These are phyloP conservation scores for Gymnobelideus leadbeateri DNA, from an alignment of 2,113 vertebrate species.

Conservation along the genomic window DNA sequence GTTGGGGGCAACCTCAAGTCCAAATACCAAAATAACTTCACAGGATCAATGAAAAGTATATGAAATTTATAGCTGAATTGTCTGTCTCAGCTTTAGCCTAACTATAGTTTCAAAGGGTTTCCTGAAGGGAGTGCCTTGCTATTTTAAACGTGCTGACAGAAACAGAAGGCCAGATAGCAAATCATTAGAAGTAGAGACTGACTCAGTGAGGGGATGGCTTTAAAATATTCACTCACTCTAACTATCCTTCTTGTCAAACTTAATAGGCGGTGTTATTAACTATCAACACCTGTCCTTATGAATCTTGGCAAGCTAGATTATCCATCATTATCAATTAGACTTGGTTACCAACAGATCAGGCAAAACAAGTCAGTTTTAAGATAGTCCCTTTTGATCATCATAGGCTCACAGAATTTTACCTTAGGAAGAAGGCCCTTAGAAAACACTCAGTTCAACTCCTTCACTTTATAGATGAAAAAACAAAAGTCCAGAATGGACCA, in stretches of 20 bases:
- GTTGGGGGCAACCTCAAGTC: neutral
- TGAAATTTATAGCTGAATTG: neutral
- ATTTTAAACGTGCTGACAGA: neutral
- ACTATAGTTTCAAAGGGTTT: constrained; percentile 15
- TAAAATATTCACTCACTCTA: constrained; percentile 14
- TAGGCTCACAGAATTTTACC: neutral
- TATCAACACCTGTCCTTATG: neutral
- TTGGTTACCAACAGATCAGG: neutral
- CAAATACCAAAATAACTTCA: neutral
- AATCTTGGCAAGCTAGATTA: neutral
- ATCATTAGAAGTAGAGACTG: neutral
- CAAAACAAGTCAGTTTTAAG: neutral
- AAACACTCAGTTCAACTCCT: neutral
- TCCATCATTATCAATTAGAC: neutral
- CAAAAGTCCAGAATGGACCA: neutral
- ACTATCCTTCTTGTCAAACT: neutral
- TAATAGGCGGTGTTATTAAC: neutral
- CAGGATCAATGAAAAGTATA: neutral
- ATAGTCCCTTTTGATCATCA: neutral
- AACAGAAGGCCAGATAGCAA: constrained; percentile 30
- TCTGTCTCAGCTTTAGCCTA: neutral
- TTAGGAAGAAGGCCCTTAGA: neutral
- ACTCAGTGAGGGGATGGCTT: constrained; percentile 5
- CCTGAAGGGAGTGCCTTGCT: neutral
- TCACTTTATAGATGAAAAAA: neutral